Base-by-base conservation (phyloP, 2,113 vertebrate genomes). In the Trogon surrucura region DNA sequence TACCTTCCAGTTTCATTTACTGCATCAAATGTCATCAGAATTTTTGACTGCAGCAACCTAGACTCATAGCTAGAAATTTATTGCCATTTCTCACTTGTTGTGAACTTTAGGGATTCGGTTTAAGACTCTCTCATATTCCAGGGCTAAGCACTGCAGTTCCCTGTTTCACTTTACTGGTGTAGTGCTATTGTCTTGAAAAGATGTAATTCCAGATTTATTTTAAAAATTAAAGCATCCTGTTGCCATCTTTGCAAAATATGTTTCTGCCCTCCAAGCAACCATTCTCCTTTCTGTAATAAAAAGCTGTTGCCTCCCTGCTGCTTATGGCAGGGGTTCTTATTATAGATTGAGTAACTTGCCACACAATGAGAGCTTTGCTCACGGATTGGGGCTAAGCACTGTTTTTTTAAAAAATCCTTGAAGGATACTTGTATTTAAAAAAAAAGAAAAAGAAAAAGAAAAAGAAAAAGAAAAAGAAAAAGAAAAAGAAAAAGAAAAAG, bases 1-100 rank as follows among this genome's bases (percentile, higher is more conserved):
- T 89, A 89, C 53, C 74, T 96, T 88, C 67, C 80, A 87, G 57
- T 75, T 66, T 61, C 36, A 80, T 93, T 91, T 91, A 78, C 54
- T 53, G 41, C 64, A 87, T 70, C 54, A 60, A 64, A 92, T 48
- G 56, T 72, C 38, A 88, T 64, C 72, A 69, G 79, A 66, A 56
- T 61, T 89, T 95, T 71, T 95, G 91, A 88, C 83, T 94, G 48
- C 21, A 70, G 14, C 26, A 51, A 51, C 56, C 60, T 58, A 51
- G 65, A 69, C 30, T 84, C 0, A 0, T 25, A 81, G 29, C 41
- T 77, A 71, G 78, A 65, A 94, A 78, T 53, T 34, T 61, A 70
- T 10, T 65, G 65, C 36, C 36, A 51, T 85, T 93, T 89, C 61
- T 87, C 80, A 10, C 34, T 74, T 88, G 30, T 34, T 88, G 44